Base-by-base conservation (phyloP, 2,888 invertebrate genomes). In the Lasioglossum malachurum region DNA sequence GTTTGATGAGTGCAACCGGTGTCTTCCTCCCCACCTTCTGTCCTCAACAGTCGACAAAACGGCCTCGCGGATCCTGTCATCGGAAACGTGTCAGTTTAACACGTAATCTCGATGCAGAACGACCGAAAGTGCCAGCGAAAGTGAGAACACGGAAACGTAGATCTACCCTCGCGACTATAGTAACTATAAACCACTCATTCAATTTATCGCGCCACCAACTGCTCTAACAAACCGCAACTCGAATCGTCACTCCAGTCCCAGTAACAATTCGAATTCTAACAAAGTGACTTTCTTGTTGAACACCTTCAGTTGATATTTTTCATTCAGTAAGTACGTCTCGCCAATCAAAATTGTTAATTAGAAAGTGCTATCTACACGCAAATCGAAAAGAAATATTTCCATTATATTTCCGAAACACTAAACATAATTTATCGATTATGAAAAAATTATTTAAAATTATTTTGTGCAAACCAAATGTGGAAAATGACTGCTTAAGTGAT, bases 1-100 rank as follows among this genome's bases (percentile, higher is more conserved):
- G 94, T 94, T 94, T 94, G 94, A 95, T 95, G 94, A 94, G 94
- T 94, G 94, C 94, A 94, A 95, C 94, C 94, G 94, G 95, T 95
- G 94, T 94, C 94, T 94, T 94, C 93, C 93, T 94, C 94, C 94
- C 94, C 92, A 92, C 92, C 84, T 86, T 87, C 82, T 86, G 92
- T 88, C 91, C 89, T 89, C 92, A 90, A 88, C 88, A 91, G 87
- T 80, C 91, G 90, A 91, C 90, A 88, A 93, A 92, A 93, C 92
- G 91, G 92, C 90, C 90, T 91, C 92, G 92, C 93, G 92, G 92
- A 93, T 92, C 90, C 92, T 93, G 93, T 93, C 93, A 93, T 92
- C 93, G 93, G 93, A 94, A 94, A 92, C 93, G 91, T 92, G 91
- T 92, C 94, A 94, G 94, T 94, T 94, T 94, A 92, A 91, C 92